phyloP scores from a whole-genome alignment of 35 echinoderm and acorn worm species.

The Amphiura filiformis region DNA sequence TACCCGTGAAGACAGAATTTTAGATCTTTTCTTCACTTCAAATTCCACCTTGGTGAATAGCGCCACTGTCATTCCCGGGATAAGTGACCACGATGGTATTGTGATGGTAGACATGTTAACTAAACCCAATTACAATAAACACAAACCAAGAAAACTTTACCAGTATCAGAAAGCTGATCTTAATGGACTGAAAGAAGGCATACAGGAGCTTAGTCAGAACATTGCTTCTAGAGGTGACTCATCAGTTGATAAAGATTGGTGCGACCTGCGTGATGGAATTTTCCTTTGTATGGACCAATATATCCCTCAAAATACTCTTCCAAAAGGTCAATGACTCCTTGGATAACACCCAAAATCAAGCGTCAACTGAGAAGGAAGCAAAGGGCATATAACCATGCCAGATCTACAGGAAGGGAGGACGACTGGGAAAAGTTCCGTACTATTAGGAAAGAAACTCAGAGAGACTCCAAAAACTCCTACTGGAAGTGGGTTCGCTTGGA shows the following conservation, averaged over 20 bases:
- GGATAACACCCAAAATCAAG: background rate
- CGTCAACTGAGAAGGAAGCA: background rate
- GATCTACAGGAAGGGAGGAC: background rate
- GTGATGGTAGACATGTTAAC: background rate
- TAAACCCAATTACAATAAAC: background rate
- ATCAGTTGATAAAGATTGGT: background rate
- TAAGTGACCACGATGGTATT: background rate
- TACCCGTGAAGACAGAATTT: constrained; percentile 9
- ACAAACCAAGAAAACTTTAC: background rate
- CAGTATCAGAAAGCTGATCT: background rate
- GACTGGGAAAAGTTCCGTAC: background rate
- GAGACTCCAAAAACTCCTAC: background rate
- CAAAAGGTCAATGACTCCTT: background rate
- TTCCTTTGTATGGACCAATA: background rate
- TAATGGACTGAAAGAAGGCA: background rate
- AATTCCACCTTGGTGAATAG: background rate
- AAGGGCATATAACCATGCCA: background rate
- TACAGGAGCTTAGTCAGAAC: background rate
- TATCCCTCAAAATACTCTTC: background rate
- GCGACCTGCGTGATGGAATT: background rate
- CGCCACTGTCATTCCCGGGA: background rate
- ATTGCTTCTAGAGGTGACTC: background rate
- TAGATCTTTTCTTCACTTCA: background rate
- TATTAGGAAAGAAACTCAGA: background rate
- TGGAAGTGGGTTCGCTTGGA: background rate